Evolutionary conservation across 2,113 vertebrate genomes (phyloP).

Genomic region (Sarotherodon lohbergeri): DNA sequence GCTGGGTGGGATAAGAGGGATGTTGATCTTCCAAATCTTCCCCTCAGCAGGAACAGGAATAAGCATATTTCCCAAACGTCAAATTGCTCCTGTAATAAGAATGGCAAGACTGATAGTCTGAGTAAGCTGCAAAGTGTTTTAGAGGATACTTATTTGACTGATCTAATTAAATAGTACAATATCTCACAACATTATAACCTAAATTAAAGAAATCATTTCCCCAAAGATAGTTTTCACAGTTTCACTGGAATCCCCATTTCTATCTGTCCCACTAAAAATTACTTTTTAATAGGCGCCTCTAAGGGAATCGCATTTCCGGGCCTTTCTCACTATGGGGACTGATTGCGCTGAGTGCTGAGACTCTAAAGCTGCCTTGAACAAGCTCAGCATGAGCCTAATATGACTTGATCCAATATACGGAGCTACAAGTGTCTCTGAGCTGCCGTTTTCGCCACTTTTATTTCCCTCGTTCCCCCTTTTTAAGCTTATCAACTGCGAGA

Average conservation of each 20-base stretch:
- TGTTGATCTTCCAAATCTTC: not conserved
- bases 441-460: constrained; percentile 25
- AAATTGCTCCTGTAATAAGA: not conserved
- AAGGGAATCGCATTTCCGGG: not conserved
- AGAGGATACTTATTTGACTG: not conserved
- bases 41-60: not conserved
- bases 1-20: not conserved
- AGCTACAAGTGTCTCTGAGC: constrained; percentile 4
- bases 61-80: not conserved
- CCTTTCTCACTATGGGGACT: not conserved
- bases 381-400: constrained; percentile 56
- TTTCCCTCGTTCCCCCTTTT: constrained; percentile 42
- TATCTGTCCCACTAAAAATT: not conserved
- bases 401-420: not conserved
- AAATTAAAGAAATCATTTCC: not conserved
- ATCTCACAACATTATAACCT: not conserved
- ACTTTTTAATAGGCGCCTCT: constrained; percentile 1
- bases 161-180: not conserved
- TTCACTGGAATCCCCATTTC: not conserved
- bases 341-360: not conserved
- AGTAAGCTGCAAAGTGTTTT: not conserved
- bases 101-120: not conserved
- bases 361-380: constrained; percentile 32
- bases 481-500: constrained; percentile 6
- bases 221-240: not conserved